Evolutionary conservation across 2,888 invertebrate genomes (phyloP).

Genomic region (Teleiodes luculella): DNA sequence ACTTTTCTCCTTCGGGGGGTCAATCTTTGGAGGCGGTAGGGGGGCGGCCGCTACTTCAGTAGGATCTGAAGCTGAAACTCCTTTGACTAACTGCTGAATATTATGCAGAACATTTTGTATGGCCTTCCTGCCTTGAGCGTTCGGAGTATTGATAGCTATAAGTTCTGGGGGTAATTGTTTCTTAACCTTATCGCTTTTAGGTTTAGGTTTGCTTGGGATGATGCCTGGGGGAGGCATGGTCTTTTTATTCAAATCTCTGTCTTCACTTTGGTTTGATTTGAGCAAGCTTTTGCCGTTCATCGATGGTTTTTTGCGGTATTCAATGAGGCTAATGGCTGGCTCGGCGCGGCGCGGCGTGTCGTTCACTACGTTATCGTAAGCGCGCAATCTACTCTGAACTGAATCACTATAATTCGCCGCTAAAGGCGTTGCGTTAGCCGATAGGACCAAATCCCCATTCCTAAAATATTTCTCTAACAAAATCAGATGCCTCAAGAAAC

Average conservation of each 20-base stretch:
- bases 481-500: conserved; percentile 89
- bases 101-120: conserved; percentile 71
- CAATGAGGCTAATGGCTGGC: conserved; percentile 58
- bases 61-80: conserved; percentile 66
- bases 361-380: conserved; percentile 82
- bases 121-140: conserved; percentile 61
- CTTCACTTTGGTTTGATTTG: conserved; percentile 54
- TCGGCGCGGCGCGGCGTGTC: conserved; percentile 53
- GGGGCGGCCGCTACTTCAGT: conserved; percentile 67
- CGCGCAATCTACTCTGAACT: conserved; percentile 86
- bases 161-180: conserved; percentile 76
- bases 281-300: conserved; percentile 68
- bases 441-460: conserved; percentile 86
- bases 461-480: conserved; percentile 90
- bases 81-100: conserved; percentile 71
- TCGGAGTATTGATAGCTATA: conserved; percentile 78
- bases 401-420: conserved; percentile 89
- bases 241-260: conserved; percentile 51
- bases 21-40: conserved; percentile 25
- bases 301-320: conserved; percentile 65
- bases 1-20: not conserved
- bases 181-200: conserved; percentile 50
- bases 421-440: conserved; percentile 85
- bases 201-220: conserved; percentile 45
- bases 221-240: conserved; percentile 48